Evolutionary conservation across 2,797 vertebrate species (phyloP), one percentile per base, ranked within the genome.

Genomic region (Onychomys leucogaster): DNA sequence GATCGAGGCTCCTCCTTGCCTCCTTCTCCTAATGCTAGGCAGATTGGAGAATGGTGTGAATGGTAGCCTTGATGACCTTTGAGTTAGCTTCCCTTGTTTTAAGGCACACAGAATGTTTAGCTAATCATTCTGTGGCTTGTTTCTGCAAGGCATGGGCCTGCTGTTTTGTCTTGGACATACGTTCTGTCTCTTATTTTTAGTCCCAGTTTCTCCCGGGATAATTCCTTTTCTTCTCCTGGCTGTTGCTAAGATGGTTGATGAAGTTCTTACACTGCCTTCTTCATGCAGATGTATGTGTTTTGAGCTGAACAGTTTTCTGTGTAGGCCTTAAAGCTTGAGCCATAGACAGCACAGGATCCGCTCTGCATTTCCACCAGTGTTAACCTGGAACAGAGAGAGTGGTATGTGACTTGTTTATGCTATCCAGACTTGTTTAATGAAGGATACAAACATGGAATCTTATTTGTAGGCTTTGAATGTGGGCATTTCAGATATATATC

Each of bases 231-330:
- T 71, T 6, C 16, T n/a, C 12, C 57, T 46, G 55, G 32, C 12
- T 67, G 55, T 25, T 89, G 14, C 65, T 3, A 41, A 25, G 29
- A 41, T 37, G 25, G n/a, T 3, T 32, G 21, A 78, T 46, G 19
- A 6, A 11, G 37, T 41, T 14, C 11, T 61, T 46, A 94, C 2
- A 43, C 29, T 59, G 5, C 81, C 57, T 12, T 90, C 34, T 76
- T 95, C 97, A 98, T 98, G 29, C 98, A 98, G 67, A 98, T 97
- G 57, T 97, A 98, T 0, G 92, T 94, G 49, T 98, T 91, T 71
- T 9, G 61, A 61, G 5, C 1, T 46, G 21, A 89, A 21, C 97
- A 98, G 23, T 94, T 57, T 95, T 98, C 98, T 23, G 94, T 91
- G 23, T 98, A 97, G 46, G 84, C 98, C 93, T 97, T 98, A 87